Percentiles rank a stretch among this genome's conserved stretches.
Evolutionary conservation across 1,140 invertebrate species (phyloP).

Genomic region (Mesaphorura yosii): DNA sequence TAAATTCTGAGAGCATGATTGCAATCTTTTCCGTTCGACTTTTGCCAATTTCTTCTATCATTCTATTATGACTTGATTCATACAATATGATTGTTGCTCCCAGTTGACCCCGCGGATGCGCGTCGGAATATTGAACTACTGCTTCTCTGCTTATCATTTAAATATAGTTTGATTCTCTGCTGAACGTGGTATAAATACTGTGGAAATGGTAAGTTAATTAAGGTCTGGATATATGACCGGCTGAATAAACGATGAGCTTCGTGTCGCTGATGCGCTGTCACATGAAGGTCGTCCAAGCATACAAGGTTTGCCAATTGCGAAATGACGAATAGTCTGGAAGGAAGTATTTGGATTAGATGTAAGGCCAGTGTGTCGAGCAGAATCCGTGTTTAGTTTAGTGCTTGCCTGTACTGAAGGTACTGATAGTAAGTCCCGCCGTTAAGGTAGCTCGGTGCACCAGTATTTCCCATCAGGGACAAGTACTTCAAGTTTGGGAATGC

Average conservation of each 20-base stretch:
- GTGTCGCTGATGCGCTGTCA: constrained; percentile 47
- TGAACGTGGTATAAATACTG: constrained; percentile 20
- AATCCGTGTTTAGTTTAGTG: not conserved
- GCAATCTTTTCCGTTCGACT: too few species aligned
- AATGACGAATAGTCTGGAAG: constrained; percentile 47
- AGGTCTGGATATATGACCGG: constrained; percentile 39
- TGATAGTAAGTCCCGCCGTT: constrained; percentile 61
- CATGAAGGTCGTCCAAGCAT: constrained; percentile 52
- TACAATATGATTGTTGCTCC: too few species aligned
- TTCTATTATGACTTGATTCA: too few species aligned
- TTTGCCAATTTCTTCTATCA: too few species aligned
- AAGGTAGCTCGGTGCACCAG: constrained; percentile 58
- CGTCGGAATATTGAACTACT: too few species aligned
- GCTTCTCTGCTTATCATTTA: too few species aligned
- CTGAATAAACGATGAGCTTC: constrained; percentile 51
- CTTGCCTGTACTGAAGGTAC: constrained; percentile 63
- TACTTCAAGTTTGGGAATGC: constrained; percentile 54
- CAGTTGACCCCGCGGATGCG: too few species aligned
- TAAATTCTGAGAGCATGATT: too few species aligned
- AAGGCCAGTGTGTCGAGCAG: not conserved
- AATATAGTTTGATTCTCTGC: constrained; percentile 21
- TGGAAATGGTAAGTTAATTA: constrained; percentile 21
- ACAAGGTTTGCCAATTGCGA: constrained; percentile 51
- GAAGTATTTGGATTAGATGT: not conserved
- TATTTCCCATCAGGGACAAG: constrained; percentile 65